Evolutionary conservation across 1,140 invertebrate genomes (phyloP).

Genomic region (Cherax quadricarinatus): DNA sequence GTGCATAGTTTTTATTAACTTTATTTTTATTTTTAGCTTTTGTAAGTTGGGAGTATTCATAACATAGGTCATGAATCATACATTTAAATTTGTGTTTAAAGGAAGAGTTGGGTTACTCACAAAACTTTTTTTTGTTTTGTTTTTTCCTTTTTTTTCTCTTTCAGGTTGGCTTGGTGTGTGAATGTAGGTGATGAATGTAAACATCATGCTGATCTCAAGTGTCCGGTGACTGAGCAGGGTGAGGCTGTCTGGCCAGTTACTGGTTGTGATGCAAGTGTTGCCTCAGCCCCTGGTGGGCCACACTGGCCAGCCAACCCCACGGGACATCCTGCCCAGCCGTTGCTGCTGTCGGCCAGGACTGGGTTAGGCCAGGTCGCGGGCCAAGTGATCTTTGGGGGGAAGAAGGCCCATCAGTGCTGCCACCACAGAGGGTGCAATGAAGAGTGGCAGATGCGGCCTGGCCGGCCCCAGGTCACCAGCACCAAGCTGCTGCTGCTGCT

Average conservation of each 20-base stretch:
- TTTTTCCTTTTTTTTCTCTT: neutral
- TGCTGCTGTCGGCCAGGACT: slow-evolving; percentile 54
- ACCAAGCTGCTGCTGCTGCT: slow-evolving; percentile 59
- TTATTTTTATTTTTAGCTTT: too few relatives aligned
- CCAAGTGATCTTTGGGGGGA: slow-evolving; percentile 27
- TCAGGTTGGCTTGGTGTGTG: slow-evolving; percentile 57
- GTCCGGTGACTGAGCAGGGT: slow-evolving; percentile 52
- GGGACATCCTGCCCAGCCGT: slow-evolving; percentile 50
- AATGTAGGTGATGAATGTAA: slow-evolving; percentile 65
- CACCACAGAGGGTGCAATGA: slow-evolving; percentile 58
- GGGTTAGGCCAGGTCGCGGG: slow-evolving; percentile 60
- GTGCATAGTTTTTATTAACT: too few relatives aligned
- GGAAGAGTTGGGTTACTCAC: neutral
- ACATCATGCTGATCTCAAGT: slow-evolving; percentile 68
- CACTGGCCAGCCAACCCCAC: slow-evolving; percentile 70
- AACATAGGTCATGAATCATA: too few relatives aligned
- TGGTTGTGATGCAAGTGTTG: slow-evolving; percentile 70
- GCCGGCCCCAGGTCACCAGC: slow-evolving; percentile 62
- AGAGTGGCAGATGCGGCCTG: slow-evolving; percentile 58
- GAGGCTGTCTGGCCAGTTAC: slow-evolving; percentile 68
- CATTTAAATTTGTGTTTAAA: too few relatives aligned
- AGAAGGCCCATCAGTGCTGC: slow-evolving; percentile 58
- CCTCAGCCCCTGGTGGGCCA: slow-evolving; percentile 70
- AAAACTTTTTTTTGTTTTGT: neutral
- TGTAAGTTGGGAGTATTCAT: too few relatives aligned